Evolutionary conservation across 2,797 vertebrate species (phyloP).

Genomic region (Phylloscopus collybita): DNA sequence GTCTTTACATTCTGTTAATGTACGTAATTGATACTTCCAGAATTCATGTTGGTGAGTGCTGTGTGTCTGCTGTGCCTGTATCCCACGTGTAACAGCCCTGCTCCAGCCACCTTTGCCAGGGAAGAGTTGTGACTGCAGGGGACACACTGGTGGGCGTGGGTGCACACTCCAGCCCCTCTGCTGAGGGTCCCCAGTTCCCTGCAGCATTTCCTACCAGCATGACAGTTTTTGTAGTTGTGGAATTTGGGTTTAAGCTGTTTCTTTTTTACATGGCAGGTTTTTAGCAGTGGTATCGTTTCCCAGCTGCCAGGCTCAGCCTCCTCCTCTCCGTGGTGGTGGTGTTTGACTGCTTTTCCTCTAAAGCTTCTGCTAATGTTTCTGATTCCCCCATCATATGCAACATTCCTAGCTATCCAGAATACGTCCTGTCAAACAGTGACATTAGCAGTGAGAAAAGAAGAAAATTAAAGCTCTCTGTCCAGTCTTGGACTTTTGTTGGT

Average conservation of each 20-base stretch:
- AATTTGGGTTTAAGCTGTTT: neutral
- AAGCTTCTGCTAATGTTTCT: neutral
- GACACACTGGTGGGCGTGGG: rapidly evolving
- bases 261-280: neutral
- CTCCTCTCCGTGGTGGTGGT: rapidly evolving
- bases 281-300: neutral
- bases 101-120: neutral
- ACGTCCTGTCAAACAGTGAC: neutral
- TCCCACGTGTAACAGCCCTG: rapidly evolving
- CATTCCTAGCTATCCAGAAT: neutral
- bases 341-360: neutral
- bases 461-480: neutral
- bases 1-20: neutral
- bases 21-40: neutral
- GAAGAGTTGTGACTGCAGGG: rapidly evolving
- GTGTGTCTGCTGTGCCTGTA: rapidly evolving
- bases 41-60: neutral
- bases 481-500: no score
- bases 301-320: neutral
- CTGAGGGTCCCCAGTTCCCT: no score
- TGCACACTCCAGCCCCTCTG: neutral
- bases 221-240: neutral
- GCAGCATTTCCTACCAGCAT: rapidly evolving
- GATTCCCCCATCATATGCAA: neutral
- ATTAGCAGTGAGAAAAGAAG: neutral